phyloP scores from a whole-genome alignment of 2,888 invertebrate species.

The Agrotis puta region DNA sequence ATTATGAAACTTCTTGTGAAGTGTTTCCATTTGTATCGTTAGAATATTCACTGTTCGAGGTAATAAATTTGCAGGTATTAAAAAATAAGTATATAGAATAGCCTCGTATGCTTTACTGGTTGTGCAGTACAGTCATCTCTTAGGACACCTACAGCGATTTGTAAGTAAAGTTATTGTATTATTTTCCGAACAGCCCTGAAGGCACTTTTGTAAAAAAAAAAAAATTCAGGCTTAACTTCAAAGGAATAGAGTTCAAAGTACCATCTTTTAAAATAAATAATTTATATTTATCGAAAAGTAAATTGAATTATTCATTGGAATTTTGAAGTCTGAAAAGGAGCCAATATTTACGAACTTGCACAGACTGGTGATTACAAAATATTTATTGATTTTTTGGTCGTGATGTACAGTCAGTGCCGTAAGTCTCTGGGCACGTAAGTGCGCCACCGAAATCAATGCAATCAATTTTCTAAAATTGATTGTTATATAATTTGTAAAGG shows the following conservation, averaged over 20 bases:
- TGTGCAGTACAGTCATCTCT: conserved; percentile 21
- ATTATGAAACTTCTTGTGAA: conserved; percentile 10
- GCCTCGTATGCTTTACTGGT: conserved; percentile 10
- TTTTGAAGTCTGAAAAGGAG: conserved; percentile 35
- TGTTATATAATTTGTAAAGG: conserved; percentile 51
- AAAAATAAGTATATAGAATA: conserved; percentile 12
- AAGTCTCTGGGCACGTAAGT: conserved; percentile 27
- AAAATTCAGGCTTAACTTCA: neutral
- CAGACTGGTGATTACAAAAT: conserved; percentile 55
- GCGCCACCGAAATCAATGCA: conserved; percentile 48
- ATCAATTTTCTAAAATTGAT: conserved; percentile 64
- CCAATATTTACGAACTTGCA: conserved; percentile 55
- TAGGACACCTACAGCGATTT: conserved; percentile 40
- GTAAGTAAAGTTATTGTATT: conserved; percentile 37
- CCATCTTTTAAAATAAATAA: neutral
- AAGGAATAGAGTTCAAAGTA: conserved; percentile 39
- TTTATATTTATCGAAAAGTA: conserved; percentile 52
- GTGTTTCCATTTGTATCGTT: conserved; percentile 10
- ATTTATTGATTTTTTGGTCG: conserved; percentile 52
- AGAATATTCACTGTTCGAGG: conserved; percentile 1
- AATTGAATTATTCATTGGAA: conserved; percentile 65
- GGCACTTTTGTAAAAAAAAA: conserved; percentile 5
- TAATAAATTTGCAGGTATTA: conserved; percentile 21
- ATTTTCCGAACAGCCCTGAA: conserved; percentile 22
- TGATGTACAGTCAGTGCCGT: conserved; percentile 31